Conservation (phyloP, 1,140 invertebrate species). For the Drosophila novamexicana region DNA sequence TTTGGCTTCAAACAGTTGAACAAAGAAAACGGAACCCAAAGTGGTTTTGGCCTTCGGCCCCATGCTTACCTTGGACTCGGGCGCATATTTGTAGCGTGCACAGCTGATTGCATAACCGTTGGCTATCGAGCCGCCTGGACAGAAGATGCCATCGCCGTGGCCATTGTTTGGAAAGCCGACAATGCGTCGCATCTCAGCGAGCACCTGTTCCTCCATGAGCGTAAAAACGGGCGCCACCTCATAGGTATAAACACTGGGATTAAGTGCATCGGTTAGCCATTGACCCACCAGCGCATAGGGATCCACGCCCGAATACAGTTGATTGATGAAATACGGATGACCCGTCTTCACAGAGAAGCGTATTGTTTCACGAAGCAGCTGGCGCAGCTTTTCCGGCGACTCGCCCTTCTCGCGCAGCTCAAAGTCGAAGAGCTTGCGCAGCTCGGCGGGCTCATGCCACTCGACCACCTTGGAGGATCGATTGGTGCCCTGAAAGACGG, state of each 20-base stretch:
- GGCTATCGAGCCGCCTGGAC: slow-evolving; percentile 97
- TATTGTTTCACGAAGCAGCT: slow-evolving; percentile 88
- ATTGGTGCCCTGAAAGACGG: slow-evolving; percentile 90
- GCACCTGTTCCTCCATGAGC: slow-evolving; percentile 92
- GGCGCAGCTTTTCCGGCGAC: slow-evolving; percentile 88
- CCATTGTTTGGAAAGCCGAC: slow-evolving; percentile 92
- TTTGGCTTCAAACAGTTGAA: slow-evolving; percentile 28
- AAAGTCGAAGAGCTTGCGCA: slow-evolving; percentile 89
- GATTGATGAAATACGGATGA: slow-evolving; percentile 94
- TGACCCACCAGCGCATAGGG: slow-evolving; percentile 93
- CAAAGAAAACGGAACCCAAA: slow-evolving; percentile 2
- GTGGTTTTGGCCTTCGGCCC: slow-evolving; percentile 37
- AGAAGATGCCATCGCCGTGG: slow-evolving; percentile 94
- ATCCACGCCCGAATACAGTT: slow-evolving; percentile 93
- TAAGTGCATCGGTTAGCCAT: slow-evolving; percentile 93
- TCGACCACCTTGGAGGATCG: slow-evolving; percentile 90
- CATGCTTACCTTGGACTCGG: slow-evolving; percentile 90
- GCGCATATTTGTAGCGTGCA: slow-evolving; percentile 91
- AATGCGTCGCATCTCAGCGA: slow-evolving; percentile 92
- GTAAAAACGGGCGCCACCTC: slow-evolving; percentile 96
- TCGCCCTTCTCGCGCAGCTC: slow-evolving; percentile 86
- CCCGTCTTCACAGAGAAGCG: slow-evolving; percentile 94
- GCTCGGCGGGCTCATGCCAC: slow-evolving; percentile 89
- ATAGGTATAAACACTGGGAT: slow-evolving; percentile 95
- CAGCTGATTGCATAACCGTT: slow-evolving; percentile 97